Evolutionary conservation across 1,140 invertebrate species (phyloP).

Genomic region (Scaptomyza pallida): DNA sequence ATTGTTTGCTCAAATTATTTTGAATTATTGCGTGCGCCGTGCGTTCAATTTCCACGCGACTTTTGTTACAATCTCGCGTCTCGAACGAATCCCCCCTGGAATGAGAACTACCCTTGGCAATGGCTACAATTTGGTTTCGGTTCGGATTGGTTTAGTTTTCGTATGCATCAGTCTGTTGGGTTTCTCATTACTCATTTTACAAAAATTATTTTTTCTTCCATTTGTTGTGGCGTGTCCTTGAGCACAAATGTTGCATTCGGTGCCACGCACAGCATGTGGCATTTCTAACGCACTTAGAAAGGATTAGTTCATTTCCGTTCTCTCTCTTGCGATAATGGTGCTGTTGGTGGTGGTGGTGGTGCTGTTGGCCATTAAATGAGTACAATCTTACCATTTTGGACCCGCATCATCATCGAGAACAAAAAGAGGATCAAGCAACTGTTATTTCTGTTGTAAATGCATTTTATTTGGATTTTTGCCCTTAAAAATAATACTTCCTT

Average conservation of each 20-base stretch:
- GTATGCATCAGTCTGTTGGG: not conserved
- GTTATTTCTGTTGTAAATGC: slow-evolving; percentile 37
- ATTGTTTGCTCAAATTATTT: slow-evolving; percentile 72
- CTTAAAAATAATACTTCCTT: not conserved
- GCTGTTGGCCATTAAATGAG: slow-evolving; percentile 41
- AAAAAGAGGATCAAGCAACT: slow-evolving; percentile 48
- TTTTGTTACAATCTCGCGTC: slow-evolving; percentile 36
- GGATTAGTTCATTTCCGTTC: slow-evolving; percentile 53
- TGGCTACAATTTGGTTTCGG: not conserved
- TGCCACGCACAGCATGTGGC: slow-evolving; percentile 68
- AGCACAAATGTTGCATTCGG: slow-evolving; percentile 80
- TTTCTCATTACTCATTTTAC: slow-evolving; percentile 1
- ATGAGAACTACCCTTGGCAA: not conserved
- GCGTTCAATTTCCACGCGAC: slow-evolving; percentile 49
- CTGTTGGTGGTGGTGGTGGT: not conserved
- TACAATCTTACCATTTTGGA: slow-evolving; percentile 26
- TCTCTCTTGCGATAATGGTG: too few relatives aligned
- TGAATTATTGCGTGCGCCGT: slow-evolving; percentile 56
- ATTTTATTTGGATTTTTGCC: slow-evolving; percentile 2
- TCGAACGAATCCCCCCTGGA: not conserved
- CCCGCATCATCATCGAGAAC: not conserved
- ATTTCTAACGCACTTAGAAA: slow-evolving; percentile 66
- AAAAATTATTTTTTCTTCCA: not conserved
- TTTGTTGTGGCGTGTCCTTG: slow-evolving; percentile 60
- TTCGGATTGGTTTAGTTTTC: too few relatives aligned